phyloP scores from a whole-genome alignment of 2,113 vertebrate species.

The Crotophaga sulcirostris region DNA sequence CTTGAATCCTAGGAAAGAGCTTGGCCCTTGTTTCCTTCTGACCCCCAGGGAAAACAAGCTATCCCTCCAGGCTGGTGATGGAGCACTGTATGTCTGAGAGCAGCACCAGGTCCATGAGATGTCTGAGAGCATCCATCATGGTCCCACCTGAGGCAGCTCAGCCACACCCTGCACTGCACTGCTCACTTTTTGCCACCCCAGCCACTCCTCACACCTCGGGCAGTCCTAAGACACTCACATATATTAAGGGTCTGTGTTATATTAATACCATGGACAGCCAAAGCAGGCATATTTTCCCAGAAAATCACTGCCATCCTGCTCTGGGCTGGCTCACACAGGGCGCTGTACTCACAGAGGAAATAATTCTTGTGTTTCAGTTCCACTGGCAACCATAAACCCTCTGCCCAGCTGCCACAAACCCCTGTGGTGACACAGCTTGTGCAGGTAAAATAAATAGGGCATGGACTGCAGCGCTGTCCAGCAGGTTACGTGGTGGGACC shows the following conservation, averaged over 20 bases:
- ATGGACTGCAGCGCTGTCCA: background rate
- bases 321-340: background rate
- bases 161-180: background rate
- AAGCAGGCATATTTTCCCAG: background rate
- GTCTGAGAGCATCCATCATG: too few relatives aligned
- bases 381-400: background rate
- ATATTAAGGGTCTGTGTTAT: background rate
- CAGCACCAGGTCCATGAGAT: background rate
- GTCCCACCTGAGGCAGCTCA: background rate
- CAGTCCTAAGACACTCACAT: background rate
- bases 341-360: background rate
- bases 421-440: background rate
- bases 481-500: background rate
- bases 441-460: background rate
- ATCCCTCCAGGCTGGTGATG: background rate
- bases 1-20: background rate
- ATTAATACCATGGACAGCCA: background rate
- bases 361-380: background rate
- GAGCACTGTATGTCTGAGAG: fast-evolving
- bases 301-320: background rate
- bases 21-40: background rate
- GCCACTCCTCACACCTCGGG: background rate
- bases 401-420: background rate
- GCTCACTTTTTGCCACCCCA: background rate
- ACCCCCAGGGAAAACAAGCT: too few relatives aligned